Percentiles rank a stretch among this genome's conserved stretches.
phyloP scores from a whole-genome alignment of 2,113 vertebrate species.

The Verasper variegatus region DNA sequence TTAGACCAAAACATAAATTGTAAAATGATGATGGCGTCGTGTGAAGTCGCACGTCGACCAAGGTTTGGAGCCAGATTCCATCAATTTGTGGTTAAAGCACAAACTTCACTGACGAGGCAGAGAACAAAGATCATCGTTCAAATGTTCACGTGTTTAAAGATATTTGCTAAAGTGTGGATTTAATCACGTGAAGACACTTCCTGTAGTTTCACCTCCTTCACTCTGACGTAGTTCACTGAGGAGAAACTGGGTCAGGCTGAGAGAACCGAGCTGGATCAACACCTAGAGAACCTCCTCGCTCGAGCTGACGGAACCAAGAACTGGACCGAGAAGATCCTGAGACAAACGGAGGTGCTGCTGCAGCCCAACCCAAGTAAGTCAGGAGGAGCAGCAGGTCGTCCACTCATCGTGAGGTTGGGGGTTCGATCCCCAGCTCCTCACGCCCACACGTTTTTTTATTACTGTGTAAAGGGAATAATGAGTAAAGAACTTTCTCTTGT shows the following conservation, averaged over 20 bases:
- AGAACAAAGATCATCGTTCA: background rate
- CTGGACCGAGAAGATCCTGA: constrained; percentile 91
- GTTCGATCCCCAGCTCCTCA: background rate
- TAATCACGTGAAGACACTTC: background rate
- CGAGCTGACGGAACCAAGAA: constrained; percentile 93
- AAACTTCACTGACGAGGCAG: too few species aligned
- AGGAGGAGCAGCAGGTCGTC: background rate
- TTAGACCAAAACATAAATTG: too few species aligned
- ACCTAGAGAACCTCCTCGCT: constrained; percentile 91
- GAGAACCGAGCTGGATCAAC: constrained; percentile 93
- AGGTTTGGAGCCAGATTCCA: too few species aligned
- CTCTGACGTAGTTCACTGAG: constrained; percentile 90
- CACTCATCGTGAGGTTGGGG: background rate
- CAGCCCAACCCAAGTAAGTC: constrained; percentile 78
- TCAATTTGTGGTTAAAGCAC: too few species aligned
- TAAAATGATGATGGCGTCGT: too few species aligned
- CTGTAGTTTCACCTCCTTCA: background rate
- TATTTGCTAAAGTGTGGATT: too few species aligned
- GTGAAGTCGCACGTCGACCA: too few species aligned
- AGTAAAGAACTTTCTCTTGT: too few species aligned
- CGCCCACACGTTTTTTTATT: too few species aligned
- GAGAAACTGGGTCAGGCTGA: constrained; percentile 96
- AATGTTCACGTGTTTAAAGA: background rate
- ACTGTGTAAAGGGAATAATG: background rate
- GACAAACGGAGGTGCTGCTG: constrained; percentile 75